Conservation (phyloP, 2,888 invertebrate species). For the Hydriomena furcata region DNA sequence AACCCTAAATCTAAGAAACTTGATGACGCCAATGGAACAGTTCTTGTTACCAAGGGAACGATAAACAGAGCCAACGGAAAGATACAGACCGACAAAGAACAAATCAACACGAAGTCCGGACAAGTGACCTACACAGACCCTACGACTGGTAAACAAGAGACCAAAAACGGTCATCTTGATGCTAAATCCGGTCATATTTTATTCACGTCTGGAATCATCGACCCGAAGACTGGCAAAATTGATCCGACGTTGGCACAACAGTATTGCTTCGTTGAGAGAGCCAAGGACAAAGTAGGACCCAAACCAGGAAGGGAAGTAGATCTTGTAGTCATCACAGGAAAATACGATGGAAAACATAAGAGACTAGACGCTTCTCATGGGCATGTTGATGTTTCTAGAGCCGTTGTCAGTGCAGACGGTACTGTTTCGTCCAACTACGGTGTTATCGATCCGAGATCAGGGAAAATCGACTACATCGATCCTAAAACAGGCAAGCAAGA, state of each 20-base stretch:
- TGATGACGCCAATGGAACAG: constrained; percentile 82
- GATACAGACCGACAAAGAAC: constrained; percentile 85
- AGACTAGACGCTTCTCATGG: constrained; percentile 74
- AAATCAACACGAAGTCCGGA: constrained; percentile 87
- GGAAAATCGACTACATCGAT: constrained; percentile 85
- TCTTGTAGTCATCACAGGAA: constrained; percentile 84
- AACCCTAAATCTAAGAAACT: constrained; percentile 82
- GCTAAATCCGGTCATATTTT: constrained; percentile 86
- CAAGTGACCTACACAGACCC: constrained; percentile 85
- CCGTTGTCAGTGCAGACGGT: constrained; percentile 82
- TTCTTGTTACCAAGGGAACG: constrained; percentile 69
- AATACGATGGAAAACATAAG: constrained; percentile 84
- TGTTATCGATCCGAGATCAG: constrained; percentile 85
- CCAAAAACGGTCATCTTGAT: constrained; percentile 86
- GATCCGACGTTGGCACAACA: constrained; percentile 87
- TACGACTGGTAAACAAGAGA: constrained; percentile 85
- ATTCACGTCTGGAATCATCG: constrained; percentile 84
- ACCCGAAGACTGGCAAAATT: constrained; percentile 86
- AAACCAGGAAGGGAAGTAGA: constrained; percentile 81
- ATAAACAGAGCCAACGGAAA: constrained; percentile 83
- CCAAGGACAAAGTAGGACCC: constrained; percentile 77
- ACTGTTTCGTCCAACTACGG: constrained; percentile 85
- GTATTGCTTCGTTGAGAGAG: constrained; percentile 85
- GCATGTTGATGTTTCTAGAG: constrained; percentile 83
- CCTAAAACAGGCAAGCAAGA: constrained; percentile 86